Evolutionary conservation across 2,797 vertebrate genomes (phyloP).

Genomic region (Myripristis jacobus): DNA sequence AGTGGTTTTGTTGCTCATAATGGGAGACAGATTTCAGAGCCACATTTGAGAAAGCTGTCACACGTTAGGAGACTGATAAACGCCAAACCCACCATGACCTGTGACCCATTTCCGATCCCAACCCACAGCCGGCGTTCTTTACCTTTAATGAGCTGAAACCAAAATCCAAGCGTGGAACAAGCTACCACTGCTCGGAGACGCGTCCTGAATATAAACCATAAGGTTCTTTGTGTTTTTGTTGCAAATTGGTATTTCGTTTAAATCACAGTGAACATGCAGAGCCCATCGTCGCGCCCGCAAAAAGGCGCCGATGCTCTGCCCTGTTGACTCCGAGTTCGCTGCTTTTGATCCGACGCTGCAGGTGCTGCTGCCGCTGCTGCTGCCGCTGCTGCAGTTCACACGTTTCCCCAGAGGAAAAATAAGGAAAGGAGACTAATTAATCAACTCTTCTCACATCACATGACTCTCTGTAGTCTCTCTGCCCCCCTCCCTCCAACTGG

Average conservation of each 20-base stretch:
- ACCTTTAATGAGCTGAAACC: too few species aligned
- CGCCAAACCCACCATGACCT: background rate
- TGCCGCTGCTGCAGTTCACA: constrained; percentile 10
- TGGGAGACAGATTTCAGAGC: background rate
- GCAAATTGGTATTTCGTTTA: background rate
- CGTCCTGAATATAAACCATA: background rate
- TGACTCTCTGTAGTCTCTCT: constrained; percentile 36
- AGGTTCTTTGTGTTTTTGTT: background rate
- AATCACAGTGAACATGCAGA: background rate
- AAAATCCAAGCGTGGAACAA: background rate
- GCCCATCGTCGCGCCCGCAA: background rate
- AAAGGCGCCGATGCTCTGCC: constrained; percentile 6
- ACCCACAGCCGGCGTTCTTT: background rate
- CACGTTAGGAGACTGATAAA: background rate
- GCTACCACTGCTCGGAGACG: background rate
- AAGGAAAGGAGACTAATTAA: constrained; percentile 57
- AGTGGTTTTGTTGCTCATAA: background rate
- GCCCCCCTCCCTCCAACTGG: constrained; percentile 50
- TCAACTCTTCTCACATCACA: constrained; percentile 61
- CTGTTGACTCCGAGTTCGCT: constrained; percentile 10
- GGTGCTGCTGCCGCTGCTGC: constrained; percentile 34
- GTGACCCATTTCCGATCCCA: background rate
- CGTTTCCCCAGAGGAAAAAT: constrained; percentile 14
- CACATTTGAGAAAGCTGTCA: background rate
- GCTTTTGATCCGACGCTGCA: constrained; percentile 9